Conservation (phyloP, 2,888 invertebrate species). For the Geotrupes spiniger region DNA sequence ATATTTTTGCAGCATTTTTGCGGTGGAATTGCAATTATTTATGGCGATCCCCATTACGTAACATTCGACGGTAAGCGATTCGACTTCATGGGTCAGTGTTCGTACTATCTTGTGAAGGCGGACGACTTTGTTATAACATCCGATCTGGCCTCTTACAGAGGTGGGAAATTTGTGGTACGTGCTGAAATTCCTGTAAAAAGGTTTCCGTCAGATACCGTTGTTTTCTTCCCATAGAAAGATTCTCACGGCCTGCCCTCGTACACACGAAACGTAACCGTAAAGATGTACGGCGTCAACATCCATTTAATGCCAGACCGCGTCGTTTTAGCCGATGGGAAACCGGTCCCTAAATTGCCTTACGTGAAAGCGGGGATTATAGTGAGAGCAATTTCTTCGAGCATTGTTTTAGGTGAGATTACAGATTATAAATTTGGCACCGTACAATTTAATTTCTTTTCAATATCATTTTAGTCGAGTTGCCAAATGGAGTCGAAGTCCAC, state of each 20-base stretch:
- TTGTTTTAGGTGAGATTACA: slow-evolving; percentile 58
- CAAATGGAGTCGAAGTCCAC: slow-evolving; percentile 70
- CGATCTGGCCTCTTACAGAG: slow-evolving; percentile 81
- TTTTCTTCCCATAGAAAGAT: slow-evolving; percentile 54
- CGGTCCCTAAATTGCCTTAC: slow-evolving; percentile 64
- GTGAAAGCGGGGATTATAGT: slow-evolving; percentile 62
- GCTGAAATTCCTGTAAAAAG: neutral
- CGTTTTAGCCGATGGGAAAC: slow-evolving; percentile 67
- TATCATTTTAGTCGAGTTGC: slow-evolving; percentile 59
- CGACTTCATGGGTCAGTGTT: slow-evolving; percentile 90
- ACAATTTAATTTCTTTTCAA: slow-evolving; percentile 1
- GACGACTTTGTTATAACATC: slow-evolving; percentile 69
- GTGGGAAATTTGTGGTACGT: slow-evolving; percentile 68
- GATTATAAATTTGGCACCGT: neutral
- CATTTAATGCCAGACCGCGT: slow-evolving; percentile 74
- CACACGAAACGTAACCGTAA: slow-evolving; percentile 74
- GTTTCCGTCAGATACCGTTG: too few relatives aligned
- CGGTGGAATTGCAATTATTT: slow-evolving; percentile 78
- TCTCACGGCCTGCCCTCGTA: slow-evolving; percentile 67
- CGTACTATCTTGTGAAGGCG: slow-evolving; percentile 74
- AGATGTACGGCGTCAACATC: slow-evolving; percentile 53
- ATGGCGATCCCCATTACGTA: slow-evolving; percentile 87
- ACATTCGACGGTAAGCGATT: slow-evolving; percentile 87
- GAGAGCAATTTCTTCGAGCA: slow-evolving; percentile 74
- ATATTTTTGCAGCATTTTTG: slow-evolving; percentile 55